These are phyloP conservation scores for Telenomus remus DNA, from an alignment of 1,140 invertebrate species.

Conservation along the genomic window DNA sequence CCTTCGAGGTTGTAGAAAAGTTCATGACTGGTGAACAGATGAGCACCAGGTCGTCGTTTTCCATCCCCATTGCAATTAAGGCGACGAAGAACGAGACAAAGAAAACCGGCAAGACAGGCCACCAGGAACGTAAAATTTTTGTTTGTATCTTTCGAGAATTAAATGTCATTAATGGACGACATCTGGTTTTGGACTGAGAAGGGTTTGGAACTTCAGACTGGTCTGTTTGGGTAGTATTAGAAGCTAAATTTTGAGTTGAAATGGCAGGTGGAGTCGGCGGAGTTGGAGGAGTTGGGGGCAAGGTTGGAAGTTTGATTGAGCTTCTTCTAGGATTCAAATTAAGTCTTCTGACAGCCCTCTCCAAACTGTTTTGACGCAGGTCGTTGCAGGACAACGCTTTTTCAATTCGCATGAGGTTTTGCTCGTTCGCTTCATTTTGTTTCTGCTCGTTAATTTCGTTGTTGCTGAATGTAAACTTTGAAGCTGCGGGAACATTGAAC, in stretches of 20 bases:
- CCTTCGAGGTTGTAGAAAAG: slow-evolving; percentile 50
- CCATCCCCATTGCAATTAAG: slow-evolving; percentile 15
- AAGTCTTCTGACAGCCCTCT: slow-evolving; percentile 7
- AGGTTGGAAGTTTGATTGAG: slow-evolving; percentile 7
- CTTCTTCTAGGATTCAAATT: slow-evolving; percentile 20
- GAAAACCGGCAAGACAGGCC: slow-evolving; percentile 6
- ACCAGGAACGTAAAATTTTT: neutral
- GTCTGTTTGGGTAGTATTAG: too few relatives aligned
- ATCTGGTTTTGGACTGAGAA: neutral
- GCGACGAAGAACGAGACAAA: slow-evolving; percentile 26
- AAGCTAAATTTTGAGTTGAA: neutral
- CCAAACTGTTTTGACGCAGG: slow-evolving; percentile 11
- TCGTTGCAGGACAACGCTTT: slow-evolving; percentile 32
- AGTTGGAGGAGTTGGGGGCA: slow-evolving; percentile 10
- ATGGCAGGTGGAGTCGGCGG: slow-evolving; percentile 5
- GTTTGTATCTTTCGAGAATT: neutral
- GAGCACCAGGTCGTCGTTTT: slow-evolving; percentile 25
- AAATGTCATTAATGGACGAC: neutral
- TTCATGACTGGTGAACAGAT: slow-evolving; percentile 51
- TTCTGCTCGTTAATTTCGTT: neutral
- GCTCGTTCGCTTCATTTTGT: neutral
- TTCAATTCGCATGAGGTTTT: neutral
- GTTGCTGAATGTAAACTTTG: neutral
- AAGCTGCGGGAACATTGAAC: neutral
- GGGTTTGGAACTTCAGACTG: neutral